Percentiles rank a stretch among this genome's conserved stretches.
Evolutionary conservation across 2,888 invertebrate species (phyloP).

Genomic region (Perizoma flavofasciatum): DNA sequence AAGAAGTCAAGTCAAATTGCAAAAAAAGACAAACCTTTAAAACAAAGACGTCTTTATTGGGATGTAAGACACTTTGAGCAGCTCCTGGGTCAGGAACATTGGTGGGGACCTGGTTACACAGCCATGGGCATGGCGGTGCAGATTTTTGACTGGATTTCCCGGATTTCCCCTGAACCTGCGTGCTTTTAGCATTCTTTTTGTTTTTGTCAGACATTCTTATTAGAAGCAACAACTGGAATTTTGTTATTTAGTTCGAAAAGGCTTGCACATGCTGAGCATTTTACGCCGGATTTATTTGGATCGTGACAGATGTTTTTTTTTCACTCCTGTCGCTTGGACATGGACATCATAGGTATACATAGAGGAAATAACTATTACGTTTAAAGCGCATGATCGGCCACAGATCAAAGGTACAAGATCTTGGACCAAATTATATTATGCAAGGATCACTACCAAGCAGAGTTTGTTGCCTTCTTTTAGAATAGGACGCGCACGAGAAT

Average conservation of each 20-base stretch:
- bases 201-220: conserved; percentile 20
- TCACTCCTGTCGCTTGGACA: too few relatives aligned
- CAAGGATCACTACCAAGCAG: too few relatives aligned
- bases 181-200: conserved; percentile 41
- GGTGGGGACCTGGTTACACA: conserved; percentile 60
- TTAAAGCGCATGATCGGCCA: too few relatives aligned
- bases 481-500: too few relatives aligned
- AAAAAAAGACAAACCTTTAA: conserved; percentile 67
- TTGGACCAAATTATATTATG: too few relatives aligned
- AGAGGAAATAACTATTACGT: too few relatives aligned
- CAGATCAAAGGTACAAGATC: too few relatives aligned
- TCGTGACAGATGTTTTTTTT: too few relatives aligned
- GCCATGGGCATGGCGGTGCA: conserved; percentile 53
- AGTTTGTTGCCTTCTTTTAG: too few relatives aligned
- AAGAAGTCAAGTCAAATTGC: too few relatives aligned
- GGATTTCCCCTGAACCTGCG: conserved; percentile 46
- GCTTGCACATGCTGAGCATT: neutral
- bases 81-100: conserved; percentile 61
- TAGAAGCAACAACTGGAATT: conserved; percentile 18
- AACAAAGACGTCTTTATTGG: conserved; percentile 85
- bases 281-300: neutral
- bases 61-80: conserved; percentile 78
- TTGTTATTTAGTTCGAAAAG: conserved; percentile 8
- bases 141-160: neutral
- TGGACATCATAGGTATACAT: too few relatives aligned